These are phyloP conservation scores for Aix galericulata DNA, from an alignment of 2,113 vertebrate genomes.

Conservation along the genomic window DNA sequence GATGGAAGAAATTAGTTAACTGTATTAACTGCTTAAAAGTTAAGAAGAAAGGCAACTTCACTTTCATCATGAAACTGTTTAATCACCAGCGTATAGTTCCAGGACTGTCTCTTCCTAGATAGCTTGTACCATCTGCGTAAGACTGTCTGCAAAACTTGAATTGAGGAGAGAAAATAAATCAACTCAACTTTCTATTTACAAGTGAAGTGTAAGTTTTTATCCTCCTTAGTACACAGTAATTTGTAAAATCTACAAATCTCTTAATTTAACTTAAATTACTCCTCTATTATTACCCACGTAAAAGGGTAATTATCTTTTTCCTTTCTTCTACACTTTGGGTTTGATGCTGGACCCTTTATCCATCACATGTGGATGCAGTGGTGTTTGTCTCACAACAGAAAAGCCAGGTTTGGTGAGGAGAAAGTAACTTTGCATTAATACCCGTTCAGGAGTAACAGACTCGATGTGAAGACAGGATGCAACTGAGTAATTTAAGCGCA, in stretches of 20 bases:
- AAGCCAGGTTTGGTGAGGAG: background rate
- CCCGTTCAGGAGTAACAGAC: background rate
- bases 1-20: background rate
- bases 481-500: accelerated
- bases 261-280: background rate
- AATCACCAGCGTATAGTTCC: background rate
- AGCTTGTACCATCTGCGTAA: too few relatives aligned
- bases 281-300: background rate
- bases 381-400: background rate
- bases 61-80: background rate
- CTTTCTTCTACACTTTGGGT: background rate
- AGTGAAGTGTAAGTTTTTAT: background rate
- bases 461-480: background rate
- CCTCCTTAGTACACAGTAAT: background rate
- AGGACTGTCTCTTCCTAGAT: background rate
- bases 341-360: background rate
- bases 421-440: background rate
- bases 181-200: background rate
- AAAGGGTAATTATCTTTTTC: background rate
- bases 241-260: background rate
- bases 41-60: background rate
- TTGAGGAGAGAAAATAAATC: background rate
- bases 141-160: background rate
- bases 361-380: background rate
- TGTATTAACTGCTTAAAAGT: background rate